These are phyloP conservation scores for Brachyalestes nurse DNA, from an alignment of 2,797 vertebrate species.

Conservation along the genomic window DNA sequence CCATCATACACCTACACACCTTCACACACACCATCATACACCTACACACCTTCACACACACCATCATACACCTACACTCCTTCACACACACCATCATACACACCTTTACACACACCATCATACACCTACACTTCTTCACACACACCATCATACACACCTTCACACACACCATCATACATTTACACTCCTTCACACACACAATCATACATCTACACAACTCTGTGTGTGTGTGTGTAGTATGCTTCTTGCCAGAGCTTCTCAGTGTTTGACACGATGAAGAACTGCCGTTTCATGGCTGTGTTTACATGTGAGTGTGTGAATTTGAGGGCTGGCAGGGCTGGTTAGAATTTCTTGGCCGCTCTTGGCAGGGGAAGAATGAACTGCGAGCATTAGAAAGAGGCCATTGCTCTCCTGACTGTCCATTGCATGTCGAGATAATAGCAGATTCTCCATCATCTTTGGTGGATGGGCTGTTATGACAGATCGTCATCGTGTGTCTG, in stretches of 20 bases:
- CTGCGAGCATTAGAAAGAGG: slow-evolving; percentile 10
- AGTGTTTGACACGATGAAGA: not conserved
- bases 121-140: too few relatives aligned
- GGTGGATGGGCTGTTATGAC: slow-evolving; percentile 44
- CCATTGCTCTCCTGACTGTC: slow-evolving; percentile 27
- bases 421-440: slow-evolving; percentile 35
- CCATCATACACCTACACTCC: too few relatives aligned
- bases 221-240: not conserved
- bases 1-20: too few relatives aligned
- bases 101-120: too few relatives aligned
- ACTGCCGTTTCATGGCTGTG: not conserved
- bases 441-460: slow-evolving; percentile 35
- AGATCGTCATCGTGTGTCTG: slow-evolving; percentile 40
- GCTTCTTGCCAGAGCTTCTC: not conserved
- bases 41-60: too few relatives aligned
- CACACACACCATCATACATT: too few relatives aligned
- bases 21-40: too few relatives aligned
- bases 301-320: not conserved
- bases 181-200: too few relatives aligned
- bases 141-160: too few relatives aligned
- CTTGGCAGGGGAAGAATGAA: slow-evolving; percentile 27
- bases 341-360: slow-evolving; percentile 1
- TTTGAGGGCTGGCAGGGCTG: slow-evolving; percentile 1
- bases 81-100: too few relatives aligned
- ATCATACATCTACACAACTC: too few relatives aligned